phyloP scores from a whole-genome alignment of 2,113 vertebrate genomes.

The Miniopterus natalensis region DNA sequence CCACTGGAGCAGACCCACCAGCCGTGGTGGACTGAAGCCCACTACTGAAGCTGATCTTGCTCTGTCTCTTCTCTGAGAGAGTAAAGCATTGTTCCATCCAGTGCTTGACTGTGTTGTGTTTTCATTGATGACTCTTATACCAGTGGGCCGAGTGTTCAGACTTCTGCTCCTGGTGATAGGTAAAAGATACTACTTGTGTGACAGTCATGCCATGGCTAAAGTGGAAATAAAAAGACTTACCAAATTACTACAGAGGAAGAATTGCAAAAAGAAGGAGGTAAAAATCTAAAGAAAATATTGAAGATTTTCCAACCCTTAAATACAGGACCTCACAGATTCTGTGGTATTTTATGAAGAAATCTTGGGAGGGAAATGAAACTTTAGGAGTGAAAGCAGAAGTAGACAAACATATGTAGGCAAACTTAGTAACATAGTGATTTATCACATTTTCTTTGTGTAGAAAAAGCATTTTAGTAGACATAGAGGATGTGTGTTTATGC shows the following conservation, averaged over 20 bases:
- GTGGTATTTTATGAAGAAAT: neutral
- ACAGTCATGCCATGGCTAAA: neutral
- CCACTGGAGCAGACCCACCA: neutral
- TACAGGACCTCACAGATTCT: neutral
- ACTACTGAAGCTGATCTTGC: neutral
- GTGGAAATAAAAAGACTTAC: neutral
- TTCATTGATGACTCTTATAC: neutral
- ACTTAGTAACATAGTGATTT: neutral
- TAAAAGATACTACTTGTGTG: neutral
- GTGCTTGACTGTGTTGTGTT: neutral
- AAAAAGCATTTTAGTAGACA: neutral
- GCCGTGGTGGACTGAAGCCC: fast-evolving
- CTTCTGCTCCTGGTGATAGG: neutral
- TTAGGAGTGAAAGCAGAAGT: neutral
- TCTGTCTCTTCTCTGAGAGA: neutral
- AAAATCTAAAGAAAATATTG: neutral
- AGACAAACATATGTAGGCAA: neutral
- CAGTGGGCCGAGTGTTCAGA: neutral
- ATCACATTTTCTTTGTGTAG: neutral
- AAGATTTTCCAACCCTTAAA: neutral
- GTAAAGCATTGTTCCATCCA: neutral
- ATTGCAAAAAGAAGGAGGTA: neutral
- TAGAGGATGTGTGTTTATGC: neutral
- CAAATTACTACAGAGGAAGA: neutral
- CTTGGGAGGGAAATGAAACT: neutral